Conservation (phyloP, 2,797 vertebrate genomes). For the Anomalospiza imberbis region DNA sequence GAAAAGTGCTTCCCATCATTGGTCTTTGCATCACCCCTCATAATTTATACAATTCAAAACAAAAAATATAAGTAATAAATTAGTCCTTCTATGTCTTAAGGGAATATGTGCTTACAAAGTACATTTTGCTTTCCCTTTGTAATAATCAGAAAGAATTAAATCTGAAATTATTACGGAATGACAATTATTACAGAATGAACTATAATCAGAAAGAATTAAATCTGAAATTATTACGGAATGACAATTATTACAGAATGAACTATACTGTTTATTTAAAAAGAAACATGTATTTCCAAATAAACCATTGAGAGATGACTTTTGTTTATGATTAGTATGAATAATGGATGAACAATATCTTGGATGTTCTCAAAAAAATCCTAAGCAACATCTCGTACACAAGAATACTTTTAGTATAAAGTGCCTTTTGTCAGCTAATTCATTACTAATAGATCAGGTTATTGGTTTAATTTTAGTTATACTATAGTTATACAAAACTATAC, state of each 20-base stretch:
- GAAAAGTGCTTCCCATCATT: not conserved
- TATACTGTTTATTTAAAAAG: not conserved
- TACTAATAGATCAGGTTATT: conserved; percentile 34
- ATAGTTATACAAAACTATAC: no score
- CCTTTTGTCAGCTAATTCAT: conserved; percentile 33
- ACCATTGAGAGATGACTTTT: not conserved
- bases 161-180: not conserved
- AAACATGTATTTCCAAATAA: not conserved
- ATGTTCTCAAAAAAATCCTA: not conserved
- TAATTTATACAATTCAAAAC: not conserved
- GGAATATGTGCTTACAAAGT: not conserved
- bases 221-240: not conserved
- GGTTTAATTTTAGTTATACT: conserved; percentile 38
- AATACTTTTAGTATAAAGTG: not conserved
- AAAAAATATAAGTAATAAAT: not conserved
- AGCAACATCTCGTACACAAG: not conserved
- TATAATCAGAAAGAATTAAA: not conserved
- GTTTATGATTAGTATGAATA: not conserved
- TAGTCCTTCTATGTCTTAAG: not conserved
- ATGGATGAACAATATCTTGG: not conserved
- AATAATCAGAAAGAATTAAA: not conserved
- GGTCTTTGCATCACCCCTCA: not conserved
- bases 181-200: not conserved
- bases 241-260: not conserved
- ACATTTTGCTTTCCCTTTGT: not conserved